Conservation (phyloP, 2,888 invertebrate genomes). For the Aspidiotus destructor region DNA sequence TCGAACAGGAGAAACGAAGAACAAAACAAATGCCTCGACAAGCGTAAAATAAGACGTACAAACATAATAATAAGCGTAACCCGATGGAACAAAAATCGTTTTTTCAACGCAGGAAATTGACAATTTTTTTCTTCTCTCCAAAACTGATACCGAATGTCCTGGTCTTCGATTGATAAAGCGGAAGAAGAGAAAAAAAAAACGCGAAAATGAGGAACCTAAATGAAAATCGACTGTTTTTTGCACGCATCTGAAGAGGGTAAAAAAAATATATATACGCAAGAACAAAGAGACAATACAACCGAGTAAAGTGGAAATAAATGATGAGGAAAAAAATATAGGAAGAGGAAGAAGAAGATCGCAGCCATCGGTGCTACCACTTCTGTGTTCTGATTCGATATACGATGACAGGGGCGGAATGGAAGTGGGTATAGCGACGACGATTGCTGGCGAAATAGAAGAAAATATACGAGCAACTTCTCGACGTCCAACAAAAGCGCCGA, state of each 20-base stretch:
- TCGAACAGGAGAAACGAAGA: background rate
- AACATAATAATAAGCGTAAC: constrained; percentile 12
- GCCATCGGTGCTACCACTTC: constrained; percentile 9
- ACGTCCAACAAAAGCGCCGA: constrained; percentile 8
- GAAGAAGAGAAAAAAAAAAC: constrained; percentile 13
- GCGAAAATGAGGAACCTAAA: constrained; percentile 5
- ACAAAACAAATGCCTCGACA: constrained; percentile 15
- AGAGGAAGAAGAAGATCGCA: background rate
- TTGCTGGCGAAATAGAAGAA: background rate
- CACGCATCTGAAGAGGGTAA: too few relatives aligned
- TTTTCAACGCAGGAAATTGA: constrained; percentile 20
- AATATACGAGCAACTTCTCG: constrained; percentile 17
- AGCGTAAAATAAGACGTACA: constrained; percentile 15
- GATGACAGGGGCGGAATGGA: too few relatives aligned
- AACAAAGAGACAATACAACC: constrained; percentile 8
- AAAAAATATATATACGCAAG: background rate
- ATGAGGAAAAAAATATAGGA: too few relatives aligned
- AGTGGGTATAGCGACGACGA: too few relatives aligned
- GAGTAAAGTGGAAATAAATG: too few relatives aligned
- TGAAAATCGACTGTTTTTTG: constrained; percentile 15
- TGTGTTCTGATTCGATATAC: constrained; percentile 17
- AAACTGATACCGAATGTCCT: background rate
- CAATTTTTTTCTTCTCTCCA: constrained; percentile 13
- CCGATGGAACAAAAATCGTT: constrained; percentile 18
- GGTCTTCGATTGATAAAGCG: constrained; percentile 18